These are phyloP conservation scores for Zosterops japonicus DNA, from an alignment of 2,113 vertebrate genomes.

Conservation along the genomic window DNA sequence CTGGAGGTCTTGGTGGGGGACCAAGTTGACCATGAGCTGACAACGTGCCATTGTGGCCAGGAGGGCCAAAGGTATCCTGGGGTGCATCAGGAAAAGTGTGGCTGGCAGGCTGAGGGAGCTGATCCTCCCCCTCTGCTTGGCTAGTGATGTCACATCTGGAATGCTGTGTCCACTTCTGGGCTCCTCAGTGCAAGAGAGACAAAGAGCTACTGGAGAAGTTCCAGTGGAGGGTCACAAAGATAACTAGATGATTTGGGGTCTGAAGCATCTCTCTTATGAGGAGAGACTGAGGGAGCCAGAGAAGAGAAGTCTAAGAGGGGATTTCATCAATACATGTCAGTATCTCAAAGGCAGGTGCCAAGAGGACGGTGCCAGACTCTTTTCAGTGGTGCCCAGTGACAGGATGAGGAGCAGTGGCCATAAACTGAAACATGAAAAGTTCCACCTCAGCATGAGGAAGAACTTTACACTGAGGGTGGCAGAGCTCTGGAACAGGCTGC, in stretches of 20 bases:
- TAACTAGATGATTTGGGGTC: background rate
- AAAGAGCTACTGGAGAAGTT: background rate
- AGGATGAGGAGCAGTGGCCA: background rate
- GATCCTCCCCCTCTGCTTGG: fast-evolving
- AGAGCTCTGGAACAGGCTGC: background rate
- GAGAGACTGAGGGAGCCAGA: background rate
- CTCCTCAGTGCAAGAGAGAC: background rate
- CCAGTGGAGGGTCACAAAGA: background rate
- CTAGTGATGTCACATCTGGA: background rate
- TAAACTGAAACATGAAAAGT: background rate
- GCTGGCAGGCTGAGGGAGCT: background rate
- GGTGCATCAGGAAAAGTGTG: background rate
- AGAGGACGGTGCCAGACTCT: background rate
- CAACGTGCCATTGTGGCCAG: background rate
- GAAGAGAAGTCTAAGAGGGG: background rate
- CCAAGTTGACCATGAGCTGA: background rate
- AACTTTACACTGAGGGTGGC: background rate
- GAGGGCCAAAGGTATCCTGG: background rate
- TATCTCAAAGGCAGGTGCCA: background rate
- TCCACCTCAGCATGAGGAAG: background rate
- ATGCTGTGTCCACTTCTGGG: background rate
- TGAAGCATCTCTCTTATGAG: background rate
- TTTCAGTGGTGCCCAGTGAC: fast-evolving
- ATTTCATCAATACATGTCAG: background rate
- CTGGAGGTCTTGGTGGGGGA: background rate